These are phyloP conservation scores for Trichomalopsis sarcophagae DNA, from an alignment of 1,140 invertebrate species.

Conservation along the genomic window DNA sequence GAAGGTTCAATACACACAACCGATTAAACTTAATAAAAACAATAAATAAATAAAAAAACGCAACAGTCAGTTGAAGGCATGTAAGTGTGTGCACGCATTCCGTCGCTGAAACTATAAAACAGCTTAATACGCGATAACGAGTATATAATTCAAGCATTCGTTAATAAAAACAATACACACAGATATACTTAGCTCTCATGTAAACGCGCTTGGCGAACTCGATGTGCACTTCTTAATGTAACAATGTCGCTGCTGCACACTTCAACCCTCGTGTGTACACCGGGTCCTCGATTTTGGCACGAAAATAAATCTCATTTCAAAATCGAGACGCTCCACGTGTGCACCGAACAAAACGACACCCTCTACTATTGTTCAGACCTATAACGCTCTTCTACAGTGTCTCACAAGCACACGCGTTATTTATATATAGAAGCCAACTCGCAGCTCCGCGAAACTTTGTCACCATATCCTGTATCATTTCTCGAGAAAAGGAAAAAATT, in stretches of 20 bases:
- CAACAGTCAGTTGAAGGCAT: slow-evolving; percentile 1
- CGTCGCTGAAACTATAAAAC: neutral
- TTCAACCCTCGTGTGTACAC: neutral
- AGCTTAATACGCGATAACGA: neutral
- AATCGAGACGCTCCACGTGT: neutral
- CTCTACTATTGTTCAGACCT: neutral
- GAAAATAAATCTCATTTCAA: neutral
- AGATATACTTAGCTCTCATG: neutral
- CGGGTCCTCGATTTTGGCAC: slow-evolving; percentile 3
- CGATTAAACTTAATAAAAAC: neutral
- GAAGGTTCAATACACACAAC: slow-evolving; percentile 37
- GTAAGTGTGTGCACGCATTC: slow-evolving; percentile 44
- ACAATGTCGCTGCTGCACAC: slow-evolving; percentile 44
- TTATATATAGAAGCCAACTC: neutral
- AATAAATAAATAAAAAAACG: neutral
- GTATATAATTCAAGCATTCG: neutral
- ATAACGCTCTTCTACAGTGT: neutral
- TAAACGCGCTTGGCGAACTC: slow-evolving; percentile 1
- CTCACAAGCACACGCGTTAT: neutral
- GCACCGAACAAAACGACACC: too few relatives aligned
- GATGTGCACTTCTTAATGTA: slow-evolving; percentile 46
- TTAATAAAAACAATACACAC: neutral
- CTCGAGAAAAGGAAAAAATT: neutral
- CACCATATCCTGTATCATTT: neutral
- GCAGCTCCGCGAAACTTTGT: neutral